Conservation (phyloP, 1,140 invertebrate genomes). For the Drosophila truncata region DNA sequence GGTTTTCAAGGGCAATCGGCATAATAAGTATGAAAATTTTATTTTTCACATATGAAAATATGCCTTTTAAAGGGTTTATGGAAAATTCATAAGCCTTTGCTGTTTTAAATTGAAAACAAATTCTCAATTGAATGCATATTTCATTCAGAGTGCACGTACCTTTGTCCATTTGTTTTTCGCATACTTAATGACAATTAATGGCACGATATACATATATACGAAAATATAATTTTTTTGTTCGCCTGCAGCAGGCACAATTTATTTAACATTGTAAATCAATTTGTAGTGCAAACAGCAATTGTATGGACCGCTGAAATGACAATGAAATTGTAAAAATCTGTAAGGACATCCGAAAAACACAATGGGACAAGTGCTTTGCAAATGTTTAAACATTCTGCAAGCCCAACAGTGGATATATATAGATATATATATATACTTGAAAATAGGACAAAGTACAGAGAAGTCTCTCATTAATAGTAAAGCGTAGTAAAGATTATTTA, state of each 20-base stretch:
- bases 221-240: conserved; percentile 17
- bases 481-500: conserved; percentile 47
- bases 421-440: conserved; percentile 3
- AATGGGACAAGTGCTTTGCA: conserved; percentile 35
- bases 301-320: conserved; percentile 42
- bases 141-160: conserved; percentile 11
- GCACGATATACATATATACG: conserved; percentile 7
- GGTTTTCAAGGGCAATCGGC: conserved; percentile 21
- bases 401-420: conserved; percentile 21
- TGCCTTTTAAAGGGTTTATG: conserved; percentile 14
- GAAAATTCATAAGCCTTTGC: conserved; percentile 28
- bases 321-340: conserved; percentile 61
- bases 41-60: conserved; percentile 19
- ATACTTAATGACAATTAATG: conserved; percentile 51
- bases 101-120: conserved; percentile 17
- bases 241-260: conserved; percentile 23
- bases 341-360: conserved; percentile 41
- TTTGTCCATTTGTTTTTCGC: conserved; percentile 19
- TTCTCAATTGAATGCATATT: conserved; percentile 26
- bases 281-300: conserved; percentile 49
- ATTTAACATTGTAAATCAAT: conserved; percentile 62
- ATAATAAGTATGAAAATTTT: conserved; percentile 19
- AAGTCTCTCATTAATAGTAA: conserved; percentile 19
- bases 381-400: conserved; percentile 21
- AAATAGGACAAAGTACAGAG: conserved; percentile 2